phyloP scores from a whole-genome alignment of 2,888 invertebrate species.

The Brachyopa scutellaris region DNA sequence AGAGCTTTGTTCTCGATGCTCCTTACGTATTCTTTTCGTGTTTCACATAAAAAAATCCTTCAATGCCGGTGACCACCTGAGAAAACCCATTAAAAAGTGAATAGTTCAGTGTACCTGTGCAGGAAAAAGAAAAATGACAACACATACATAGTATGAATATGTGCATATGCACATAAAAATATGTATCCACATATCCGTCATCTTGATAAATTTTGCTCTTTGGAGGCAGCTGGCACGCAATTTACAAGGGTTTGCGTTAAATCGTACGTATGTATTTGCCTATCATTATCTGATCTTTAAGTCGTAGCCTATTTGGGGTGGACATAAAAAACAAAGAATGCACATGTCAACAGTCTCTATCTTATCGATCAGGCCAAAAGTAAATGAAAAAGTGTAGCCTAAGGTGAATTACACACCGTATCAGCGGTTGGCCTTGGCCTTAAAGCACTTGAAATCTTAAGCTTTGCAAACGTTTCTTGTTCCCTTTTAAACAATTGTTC shows the following conservation, averaged over 20 bases:
- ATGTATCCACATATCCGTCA: not conserved
- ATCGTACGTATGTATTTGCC: not conserved
- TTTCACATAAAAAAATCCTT: not conserved
- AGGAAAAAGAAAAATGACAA: not conserved
- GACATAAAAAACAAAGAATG: not conserved
- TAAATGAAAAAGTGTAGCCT: not conserved
- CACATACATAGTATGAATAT: too few relatives aligned
- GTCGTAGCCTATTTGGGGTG: not conserved
- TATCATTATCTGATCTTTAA: not conserved
- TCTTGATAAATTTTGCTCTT: too few relatives aligned
- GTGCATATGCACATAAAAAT: conserved; percentile 10
- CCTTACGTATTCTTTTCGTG: conserved; percentile 1
- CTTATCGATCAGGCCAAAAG: conserved; percentile 15
- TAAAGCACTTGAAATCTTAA: not conserved
- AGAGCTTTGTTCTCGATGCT: not conserved
- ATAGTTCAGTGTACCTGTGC: conserved; percentile 2
- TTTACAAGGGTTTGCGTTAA: not conserved
- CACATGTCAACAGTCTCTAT: not conserved
- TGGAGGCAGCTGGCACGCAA: too few relatives aligned
- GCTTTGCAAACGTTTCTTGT: too few relatives aligned
- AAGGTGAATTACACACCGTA: not conserved
- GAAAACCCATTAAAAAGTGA: not conserved
- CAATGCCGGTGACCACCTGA: not conserved
- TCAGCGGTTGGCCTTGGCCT: conserved; percentile 33
- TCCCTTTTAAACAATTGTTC: too few relatives aligned